These are phyloP conservation scores for Drosophila maculinotata DNA, from an alignment of 2,888 invertebrate species.

Conservation along the genomic window DNA sequence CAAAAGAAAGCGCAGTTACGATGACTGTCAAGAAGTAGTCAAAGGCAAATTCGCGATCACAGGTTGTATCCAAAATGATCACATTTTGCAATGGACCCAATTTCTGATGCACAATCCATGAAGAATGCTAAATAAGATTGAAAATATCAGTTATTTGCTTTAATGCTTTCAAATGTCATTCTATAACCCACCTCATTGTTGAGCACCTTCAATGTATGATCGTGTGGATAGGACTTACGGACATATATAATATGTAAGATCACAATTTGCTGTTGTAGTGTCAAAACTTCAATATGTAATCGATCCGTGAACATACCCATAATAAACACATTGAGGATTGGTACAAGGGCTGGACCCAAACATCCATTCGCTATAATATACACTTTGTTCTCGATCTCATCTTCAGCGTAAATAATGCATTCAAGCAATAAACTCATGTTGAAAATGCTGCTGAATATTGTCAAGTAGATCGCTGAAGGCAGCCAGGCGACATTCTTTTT, in stretches of 20 bases:
- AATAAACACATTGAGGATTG: slow-evolving; percentile 51
- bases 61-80: slow-evolving; percentile 54
- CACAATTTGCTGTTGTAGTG: slow-evolving; percentile 60
- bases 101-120: slow-evolving; percentile 57
- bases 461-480: slow-evolving; percentile 44
- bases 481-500: slow-evolving; percentile 43
- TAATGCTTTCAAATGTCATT: no score
- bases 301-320: slow-evolving; percentile 57
- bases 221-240: slow-evolving; percentile 18
- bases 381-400: slow-evolving; percentile 51
- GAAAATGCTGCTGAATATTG: slow-evolving; percentile 50
- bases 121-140: slow-evolving; percentile 41
- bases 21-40: slow-evolving; percentile 55
- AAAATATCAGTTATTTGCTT: not conserved
- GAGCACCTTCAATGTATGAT: slow-evolving; percentile 27
- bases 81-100: slow-evolving; percentile 53
- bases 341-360: slow-evolving; percentile 47
- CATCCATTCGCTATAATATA: slow-evolving; percentile 54
- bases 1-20: slow-evolving; percentile 52
- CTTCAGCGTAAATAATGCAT: slow-evolving; percentile 43
- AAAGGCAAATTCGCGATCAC: slow-evolving; percentile 58
- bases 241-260: slow-evolving; percentile 49
- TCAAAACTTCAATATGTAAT: slow-evolving; percentile 47
- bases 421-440: slow-evolving; percentile 56
- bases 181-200: slow-evolving; percentile 56